Percentiles rank a stretch among this genome's conserved stretches.
phyloP scores from a whole-genome alignment of 2,113 vertebrate genomes.

The Pseudopipra pipra region DNA sequence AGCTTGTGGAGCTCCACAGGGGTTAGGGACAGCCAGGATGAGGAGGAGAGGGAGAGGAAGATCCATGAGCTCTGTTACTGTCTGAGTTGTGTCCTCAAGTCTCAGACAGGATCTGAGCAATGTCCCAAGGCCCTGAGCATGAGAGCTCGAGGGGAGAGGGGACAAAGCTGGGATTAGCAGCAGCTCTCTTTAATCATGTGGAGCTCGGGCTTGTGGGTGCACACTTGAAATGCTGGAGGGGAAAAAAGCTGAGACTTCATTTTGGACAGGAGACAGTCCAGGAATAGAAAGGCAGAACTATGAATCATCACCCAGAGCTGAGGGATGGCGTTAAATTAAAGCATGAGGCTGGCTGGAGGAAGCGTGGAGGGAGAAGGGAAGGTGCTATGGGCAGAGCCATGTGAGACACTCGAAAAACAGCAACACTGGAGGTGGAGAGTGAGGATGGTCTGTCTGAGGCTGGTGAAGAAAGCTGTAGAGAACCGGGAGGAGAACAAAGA shows the following conservation, averaged over 20 bases:
- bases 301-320: constrained; percentile 42
- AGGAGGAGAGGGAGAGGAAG: background rate
- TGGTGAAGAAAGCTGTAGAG: background rate
- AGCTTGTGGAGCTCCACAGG: background rate
- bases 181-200: background rate
- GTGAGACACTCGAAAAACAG: background rate
- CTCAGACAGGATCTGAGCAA: background rate
- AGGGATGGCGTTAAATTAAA: constrained; percentile 7
- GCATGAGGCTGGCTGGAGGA: background rate
- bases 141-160: background rate
- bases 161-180: background rate
- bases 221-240: constrained; percentile 26
- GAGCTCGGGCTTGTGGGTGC: background rate
- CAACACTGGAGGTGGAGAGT: background rate
- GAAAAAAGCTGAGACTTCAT: constrained; percentile 48
- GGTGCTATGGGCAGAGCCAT: background rate
- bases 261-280: constrained; percentile 58
- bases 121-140: background rate
- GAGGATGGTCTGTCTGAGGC: background rate
- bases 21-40: background rate
- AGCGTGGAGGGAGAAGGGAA: background rate
- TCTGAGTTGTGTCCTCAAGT: background rate
- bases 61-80: background rate
- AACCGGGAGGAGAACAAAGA: background rate
- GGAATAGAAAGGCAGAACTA: constrained; percentile 58